phyloP scores from a whole-genome alignment of 92 coral and sea anemone species.

The Umimayanthus kanabou region DNA sequence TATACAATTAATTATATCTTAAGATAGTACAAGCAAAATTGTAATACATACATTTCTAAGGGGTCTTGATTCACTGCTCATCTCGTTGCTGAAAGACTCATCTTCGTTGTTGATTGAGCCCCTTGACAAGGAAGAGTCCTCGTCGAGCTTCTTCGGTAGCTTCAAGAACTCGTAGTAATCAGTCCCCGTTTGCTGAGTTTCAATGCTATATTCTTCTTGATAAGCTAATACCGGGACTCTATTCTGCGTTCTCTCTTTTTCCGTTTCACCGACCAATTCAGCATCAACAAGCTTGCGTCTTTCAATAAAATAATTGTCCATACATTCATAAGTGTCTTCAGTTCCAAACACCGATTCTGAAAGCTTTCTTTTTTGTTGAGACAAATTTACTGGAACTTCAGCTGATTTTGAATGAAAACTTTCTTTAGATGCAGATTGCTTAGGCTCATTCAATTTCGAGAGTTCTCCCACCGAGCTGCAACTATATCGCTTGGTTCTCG shows the following conservation, averaged over 20 bases:
- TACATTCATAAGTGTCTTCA: neutral
- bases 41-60: neutral
- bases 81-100: neutral
- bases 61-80: neutral
- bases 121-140: neutral
- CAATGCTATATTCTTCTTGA: neutral
- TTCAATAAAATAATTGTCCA: neutral
- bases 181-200: neutral
- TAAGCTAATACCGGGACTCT: too few species aligned
- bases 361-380: neutral
- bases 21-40: too few species aligned
- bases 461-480: neutral
- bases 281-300: neutral
- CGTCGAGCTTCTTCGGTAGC: neutral
- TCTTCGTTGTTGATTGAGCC: neutral
- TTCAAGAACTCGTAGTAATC: neutral
- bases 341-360: neutral
- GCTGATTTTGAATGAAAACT: neutral
- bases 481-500: slow-evolving; percentile 8
- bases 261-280: neutral
- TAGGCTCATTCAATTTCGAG: neutral
- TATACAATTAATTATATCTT: too few species aligned
- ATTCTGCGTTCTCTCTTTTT: neutral
- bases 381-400: neutral
- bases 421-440: neutral